These are phyloP conservation scores for Meteorus colon DNA, from an alignment of 2,888 invertebrate species.

Conservation along the genomic window DNA sequence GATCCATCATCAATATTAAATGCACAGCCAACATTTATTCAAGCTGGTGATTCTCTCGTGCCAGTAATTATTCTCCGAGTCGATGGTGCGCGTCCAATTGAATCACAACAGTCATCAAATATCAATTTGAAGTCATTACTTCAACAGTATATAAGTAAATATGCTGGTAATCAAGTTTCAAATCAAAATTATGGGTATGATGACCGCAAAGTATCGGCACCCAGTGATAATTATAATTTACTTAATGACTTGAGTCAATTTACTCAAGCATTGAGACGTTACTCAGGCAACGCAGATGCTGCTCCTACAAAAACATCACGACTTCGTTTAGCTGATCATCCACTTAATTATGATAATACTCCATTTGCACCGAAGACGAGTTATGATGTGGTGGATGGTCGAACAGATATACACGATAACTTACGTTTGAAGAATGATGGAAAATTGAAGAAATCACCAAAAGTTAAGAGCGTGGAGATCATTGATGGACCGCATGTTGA, in stretches of 20 bases:
- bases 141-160: slow-evolving; percentile 67
- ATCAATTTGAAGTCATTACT: slow-evolving; percentile 69
- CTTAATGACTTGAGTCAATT: slow-evolving; percentile 64
- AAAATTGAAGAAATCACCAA: slow-evolving; percentile 54
- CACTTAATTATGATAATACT: slow-evolving; percentile 46
- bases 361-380: slow-evolving; percentile 41
- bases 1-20: slow-evolving; percentile 69
- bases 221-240: slow-evolving; percentile 51
- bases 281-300: slow-evolving; percentile 46
- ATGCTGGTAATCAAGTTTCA: slow-evolving; percentile 53
- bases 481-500: slow-evolving; percentile 64
- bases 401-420: neutral
- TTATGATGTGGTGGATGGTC: slow-evolving; percentile 49
- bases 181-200: slow-evolving; percentile 57
- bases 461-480: slow-evolving; percentile 69
- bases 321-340: slow-evolving; percentile 30
- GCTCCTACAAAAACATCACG: neutral
- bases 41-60: slow-evolving; percentile 68
- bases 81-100: slow-evolving; percentile 67
- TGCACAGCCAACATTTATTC: slow-evolving; percentile 70
- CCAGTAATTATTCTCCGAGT: slow-evolving; percentile 70
- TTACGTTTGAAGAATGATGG: slow-evolving; percentile 46
- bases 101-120: slow-evolving; percentile 59
- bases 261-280: slow-evolving; percentile 57
- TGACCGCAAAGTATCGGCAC: slow-evolving; percentile 25